Base-by-base conservation (phyloP, 2,113 vertebrate genomes). In the Oenanthe oenanthe region DNA sequence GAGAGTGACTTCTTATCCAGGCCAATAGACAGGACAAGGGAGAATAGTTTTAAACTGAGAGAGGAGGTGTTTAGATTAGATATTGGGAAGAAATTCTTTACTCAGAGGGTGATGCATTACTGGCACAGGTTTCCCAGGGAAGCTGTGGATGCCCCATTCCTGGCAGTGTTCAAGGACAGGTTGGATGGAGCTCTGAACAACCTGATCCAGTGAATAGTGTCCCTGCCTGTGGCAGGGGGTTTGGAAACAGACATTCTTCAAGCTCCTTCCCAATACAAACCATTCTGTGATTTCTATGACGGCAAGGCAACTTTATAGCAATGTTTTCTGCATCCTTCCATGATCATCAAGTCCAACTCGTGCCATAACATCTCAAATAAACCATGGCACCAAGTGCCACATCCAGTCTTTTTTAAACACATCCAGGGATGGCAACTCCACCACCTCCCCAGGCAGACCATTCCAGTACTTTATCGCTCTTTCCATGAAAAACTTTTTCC, bases 221-320 rank as follows among this genome's bases (percentile, higher is more conserved):
- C 12, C 7, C 18, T 47, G 47, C 47, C 38, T 13, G 2, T 24
- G 13, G 24, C 57, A 17, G 12, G 15, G 32, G 2, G 5, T 5
- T 10, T 29, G 70, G 25, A 50, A 31, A 26, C 6, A 12, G 16
- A 12, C 0, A 2, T 3, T 10, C 20, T 18, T 25, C 26, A 17
- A 48, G 25, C 13, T 42, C 11, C 9, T 13, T 42, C 56, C 31
- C 31, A 32, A 25, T 11, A 9, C 7, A 34, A 34, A 50, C 58
- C 17, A 4, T 72, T 26, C 31, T 22, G 34, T 63, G 29, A 5
- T 20, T 54, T 17, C 48, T 62, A 0, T 40, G 29, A 31, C 8
- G 34, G 50, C 6, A 65, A 79, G 26, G 25, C 40, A 53, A 29
- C 5, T 79, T 40, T 34, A 32, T 14, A 26, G 15, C 20, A 26